Evolutionary conservation across 2,888 invertebrate species (phyloP).

Genomic region (Eurois occulta): DNA sequence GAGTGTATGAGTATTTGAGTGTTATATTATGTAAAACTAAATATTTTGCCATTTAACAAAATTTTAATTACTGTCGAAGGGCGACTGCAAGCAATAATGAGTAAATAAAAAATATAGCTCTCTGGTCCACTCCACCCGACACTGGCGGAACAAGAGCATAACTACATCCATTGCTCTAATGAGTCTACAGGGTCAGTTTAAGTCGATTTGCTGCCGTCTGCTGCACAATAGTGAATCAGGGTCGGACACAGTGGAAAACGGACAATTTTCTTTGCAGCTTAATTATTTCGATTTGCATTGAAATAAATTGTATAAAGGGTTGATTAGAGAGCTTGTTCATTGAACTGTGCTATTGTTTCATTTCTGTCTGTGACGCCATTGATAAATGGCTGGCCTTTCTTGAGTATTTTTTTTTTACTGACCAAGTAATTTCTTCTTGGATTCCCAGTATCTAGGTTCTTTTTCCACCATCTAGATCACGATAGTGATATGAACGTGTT

Average conservation of each 20-base stretch:
- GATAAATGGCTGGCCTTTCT: neutral
- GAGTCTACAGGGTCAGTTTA: constrained; percentile 50
- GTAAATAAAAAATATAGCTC: neutral
- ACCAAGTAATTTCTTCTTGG: neutral
- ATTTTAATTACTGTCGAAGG: too few relatives aligned
- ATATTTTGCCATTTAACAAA: too few relatives aligned
- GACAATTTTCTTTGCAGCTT: constrained; percentile 49
- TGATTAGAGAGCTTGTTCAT: constrained; percentile 33
- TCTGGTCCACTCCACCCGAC: constrained; percentile 41
- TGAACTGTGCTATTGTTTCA: constrained; percentile 5
- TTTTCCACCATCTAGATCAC: too few relatives aligned
- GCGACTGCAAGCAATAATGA: too few relatives aligned
- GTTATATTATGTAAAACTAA: too few relatives aligned
- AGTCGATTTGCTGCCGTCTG: constrained; percentile 46
- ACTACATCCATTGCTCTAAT: constrained; percentile 44
- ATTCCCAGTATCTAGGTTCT: neutral
- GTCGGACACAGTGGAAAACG: constrained; percentile 39
- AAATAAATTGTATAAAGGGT: constrained; percentile 32
- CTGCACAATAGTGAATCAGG: constrained; percentile 40
- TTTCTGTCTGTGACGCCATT: neutral
- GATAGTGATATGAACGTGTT: neutral
- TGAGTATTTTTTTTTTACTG: neutral
- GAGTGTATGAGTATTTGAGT: too few relatives aligned
- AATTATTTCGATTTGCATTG: constrained; percentile 48
- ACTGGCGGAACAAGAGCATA: constrained; percentile 36